Evolutionary conservation across 2,797 vertebrate genomes (phyloP).

Genomic region (Alfaro cultratus): DNA sequence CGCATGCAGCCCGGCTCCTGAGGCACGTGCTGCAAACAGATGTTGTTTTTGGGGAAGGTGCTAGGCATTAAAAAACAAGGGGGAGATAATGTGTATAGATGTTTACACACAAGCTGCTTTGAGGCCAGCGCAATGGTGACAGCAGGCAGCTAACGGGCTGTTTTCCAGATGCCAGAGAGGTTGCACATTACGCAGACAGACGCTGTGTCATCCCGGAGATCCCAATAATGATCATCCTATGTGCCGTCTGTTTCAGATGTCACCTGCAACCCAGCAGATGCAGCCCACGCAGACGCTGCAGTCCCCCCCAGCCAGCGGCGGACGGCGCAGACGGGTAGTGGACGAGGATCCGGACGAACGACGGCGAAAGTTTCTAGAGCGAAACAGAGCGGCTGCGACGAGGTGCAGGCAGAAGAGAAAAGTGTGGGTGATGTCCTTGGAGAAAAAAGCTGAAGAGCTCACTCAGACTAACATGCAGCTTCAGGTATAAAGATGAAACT

Average conservation of each 20-base stretch:
- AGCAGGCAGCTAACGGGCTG: slow-evolving; percentile 63
- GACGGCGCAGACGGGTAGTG: slow-evolving; percentile 92
- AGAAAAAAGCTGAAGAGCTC: slow-evolving; percentile 99
- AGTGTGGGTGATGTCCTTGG: slow-evolving; percentile 99
- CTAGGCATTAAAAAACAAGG: slow-evolving; percentile 64
- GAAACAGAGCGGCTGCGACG: slow-evolving; percentile 96
- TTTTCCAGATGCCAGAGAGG: slow-evolving; percentile 52
- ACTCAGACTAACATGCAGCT: slow-evolving; percentile 99
- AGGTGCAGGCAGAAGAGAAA: slow-evolving; percentile 99
- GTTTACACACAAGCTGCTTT: slow-evolving; percentile 46
- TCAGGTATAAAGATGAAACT: slow-evolving; percentile 84
- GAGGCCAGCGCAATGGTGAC: slow-evolving; percentile 45
- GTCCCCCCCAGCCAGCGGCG: slow-evolving; percentile 90
- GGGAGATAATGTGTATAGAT: slow-evolving; percentile 70
- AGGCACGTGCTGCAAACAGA: slow-evolving; percentile 66
- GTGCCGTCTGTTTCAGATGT: slow-evolving; percentile 82
- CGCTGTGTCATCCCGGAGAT: slow-evolving; percentile 28
- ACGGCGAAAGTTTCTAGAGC: slow-evolving; percentile 96
- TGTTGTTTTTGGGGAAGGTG: slow-evolving; percentile 80
- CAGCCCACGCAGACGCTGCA: slow-evolving; percentile 96
- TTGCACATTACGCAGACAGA: slow-evolving; percentile 34
- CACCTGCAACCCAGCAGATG: slow-evolving; percentile 96
- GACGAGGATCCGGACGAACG: slow-evolving; percentile 98
- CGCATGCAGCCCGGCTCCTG: slow-evolving; percentile 46
- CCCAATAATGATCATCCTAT: slow-evolving; percentile 7